These are phyloP conservation scores for Campylomormyrus numenius DNA, from an alignment of 2,113 vertebrate species.

Conservation along the genomic window DNA sequence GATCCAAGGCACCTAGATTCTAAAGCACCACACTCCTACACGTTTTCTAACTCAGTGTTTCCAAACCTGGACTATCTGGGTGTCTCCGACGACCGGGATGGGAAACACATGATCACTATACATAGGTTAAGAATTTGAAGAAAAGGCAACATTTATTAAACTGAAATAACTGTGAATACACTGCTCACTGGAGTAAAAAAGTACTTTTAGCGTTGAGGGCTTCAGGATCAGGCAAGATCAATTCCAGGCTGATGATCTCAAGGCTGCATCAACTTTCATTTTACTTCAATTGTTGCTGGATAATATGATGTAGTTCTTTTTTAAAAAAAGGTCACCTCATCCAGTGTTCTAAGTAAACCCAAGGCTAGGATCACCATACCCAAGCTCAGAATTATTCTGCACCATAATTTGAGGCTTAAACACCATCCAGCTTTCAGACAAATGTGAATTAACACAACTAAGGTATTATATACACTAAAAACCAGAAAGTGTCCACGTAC, in stretches of 20 bases:
- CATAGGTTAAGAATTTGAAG: neutral
- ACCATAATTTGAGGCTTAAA: neutral
- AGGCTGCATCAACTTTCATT: neutral
- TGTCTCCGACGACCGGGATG: neutral
- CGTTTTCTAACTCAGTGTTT: neutral
- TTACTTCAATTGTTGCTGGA: neutral
- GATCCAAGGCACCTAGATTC: neutral
- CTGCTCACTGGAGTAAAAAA: neutral
- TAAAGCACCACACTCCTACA: neutral
- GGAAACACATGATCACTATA: neutral
- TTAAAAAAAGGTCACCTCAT: neutral
- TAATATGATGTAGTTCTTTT: neutral
- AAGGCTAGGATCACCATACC: neutral
- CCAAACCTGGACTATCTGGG: neutral
- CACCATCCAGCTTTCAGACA: neutral
- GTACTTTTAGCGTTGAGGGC: neutral
- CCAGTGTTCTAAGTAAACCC: neutral
- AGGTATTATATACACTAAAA: neutral
- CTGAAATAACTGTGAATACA: neutral
- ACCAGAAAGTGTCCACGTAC: slow-evolving; percentile 53
- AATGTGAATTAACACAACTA: neutral
- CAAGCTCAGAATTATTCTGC: neutral
- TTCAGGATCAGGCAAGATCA: neutral
- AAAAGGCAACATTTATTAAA: neutral
- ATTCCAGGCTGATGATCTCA: neutral